Evolutionary conservation across 2,113 vertebrate genomes (phyloP).

Genomic region (Phaethornis superciliosus): DNA sequence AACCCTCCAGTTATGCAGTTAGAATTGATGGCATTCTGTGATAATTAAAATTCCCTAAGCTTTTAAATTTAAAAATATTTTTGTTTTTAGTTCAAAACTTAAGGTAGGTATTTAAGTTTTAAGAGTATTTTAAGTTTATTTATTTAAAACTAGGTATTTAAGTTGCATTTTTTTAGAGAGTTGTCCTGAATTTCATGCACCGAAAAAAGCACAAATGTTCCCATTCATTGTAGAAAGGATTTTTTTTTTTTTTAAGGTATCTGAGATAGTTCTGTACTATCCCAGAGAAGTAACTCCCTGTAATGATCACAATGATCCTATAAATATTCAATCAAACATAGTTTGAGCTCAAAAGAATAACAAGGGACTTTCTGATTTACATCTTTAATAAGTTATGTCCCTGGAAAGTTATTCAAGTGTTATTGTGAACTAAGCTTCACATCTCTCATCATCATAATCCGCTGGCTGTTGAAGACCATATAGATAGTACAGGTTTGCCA

Average conservation of each 20-base stretch:
- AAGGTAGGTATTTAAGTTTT: background rate
- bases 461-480: constrained; percentile 1
- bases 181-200: background rate
- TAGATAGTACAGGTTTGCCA: background rate
- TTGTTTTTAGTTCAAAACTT: background rate
- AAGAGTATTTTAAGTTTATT: too few species aligned
- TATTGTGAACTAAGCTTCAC: background rate
- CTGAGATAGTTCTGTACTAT: background rate
- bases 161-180: rapidly evolving
- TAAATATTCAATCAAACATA: background rate
- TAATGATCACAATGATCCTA: background rate
- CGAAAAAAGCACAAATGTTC: background rate
- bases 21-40: background rate
- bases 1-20: background rate
- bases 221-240: background rate
- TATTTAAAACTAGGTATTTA: background rate
- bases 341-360: background rate
- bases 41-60: background rate
- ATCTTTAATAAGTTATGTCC: constrained; percentile 6
- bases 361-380: background rate
- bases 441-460: constrained; percentile 13
- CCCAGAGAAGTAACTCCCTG: background rate
- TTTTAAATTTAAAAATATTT: background rate
- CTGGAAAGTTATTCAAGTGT: constrained; percentile 15
- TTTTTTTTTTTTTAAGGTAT: background rate